Evolutionary conservation across 2,888 invertebrate species (phyloP).

Genomic region (Drosophila pullipes): DNA sequence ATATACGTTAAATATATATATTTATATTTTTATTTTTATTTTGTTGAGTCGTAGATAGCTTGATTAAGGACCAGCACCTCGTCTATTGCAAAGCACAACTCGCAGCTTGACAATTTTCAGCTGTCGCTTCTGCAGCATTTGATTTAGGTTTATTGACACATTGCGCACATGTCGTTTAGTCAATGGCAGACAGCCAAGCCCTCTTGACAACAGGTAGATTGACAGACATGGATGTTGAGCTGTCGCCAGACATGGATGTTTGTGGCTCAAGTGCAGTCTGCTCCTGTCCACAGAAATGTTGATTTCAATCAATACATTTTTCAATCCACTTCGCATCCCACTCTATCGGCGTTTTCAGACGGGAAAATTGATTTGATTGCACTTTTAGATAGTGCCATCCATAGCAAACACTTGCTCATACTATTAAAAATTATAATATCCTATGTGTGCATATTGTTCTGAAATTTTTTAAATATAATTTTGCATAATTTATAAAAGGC

Average conservation of each 20-base stretch:
- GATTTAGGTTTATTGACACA: conserved; percentile 63
- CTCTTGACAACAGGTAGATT: conserved; percentile 26
- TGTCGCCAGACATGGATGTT: conserved; percentile 7
- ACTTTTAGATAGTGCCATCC: background rate
- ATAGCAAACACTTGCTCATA: background rate
- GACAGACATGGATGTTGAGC: conserved; percentile 30
- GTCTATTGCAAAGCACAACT: background rate
- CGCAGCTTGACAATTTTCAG: background rate
- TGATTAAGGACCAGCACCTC: background rate
- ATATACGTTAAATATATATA: background rate
- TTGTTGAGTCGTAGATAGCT: background rate
- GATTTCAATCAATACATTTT: conserved; percentile 17
- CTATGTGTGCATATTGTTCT: background rate
- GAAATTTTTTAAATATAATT: background rate
- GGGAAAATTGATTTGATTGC: conserved; percentile 14
- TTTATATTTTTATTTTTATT: background rate
- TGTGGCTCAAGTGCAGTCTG: conserved; percentile 19
- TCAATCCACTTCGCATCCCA: conserved; percentile 7
- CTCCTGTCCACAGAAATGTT: conserved; percentile 1
- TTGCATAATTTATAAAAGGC: background rate
- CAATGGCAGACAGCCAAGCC: conserved; percentile 27
- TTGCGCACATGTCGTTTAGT: conserved; percentile 42
- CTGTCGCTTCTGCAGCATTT: conserved; percentile 41
- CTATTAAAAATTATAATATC: background rate
- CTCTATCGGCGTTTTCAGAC: background rate